Evolutionary conservation across 2,113 vertebrate species (phyloP).

Genomic region (Rhinopomastus cyanomelas): DNA sequence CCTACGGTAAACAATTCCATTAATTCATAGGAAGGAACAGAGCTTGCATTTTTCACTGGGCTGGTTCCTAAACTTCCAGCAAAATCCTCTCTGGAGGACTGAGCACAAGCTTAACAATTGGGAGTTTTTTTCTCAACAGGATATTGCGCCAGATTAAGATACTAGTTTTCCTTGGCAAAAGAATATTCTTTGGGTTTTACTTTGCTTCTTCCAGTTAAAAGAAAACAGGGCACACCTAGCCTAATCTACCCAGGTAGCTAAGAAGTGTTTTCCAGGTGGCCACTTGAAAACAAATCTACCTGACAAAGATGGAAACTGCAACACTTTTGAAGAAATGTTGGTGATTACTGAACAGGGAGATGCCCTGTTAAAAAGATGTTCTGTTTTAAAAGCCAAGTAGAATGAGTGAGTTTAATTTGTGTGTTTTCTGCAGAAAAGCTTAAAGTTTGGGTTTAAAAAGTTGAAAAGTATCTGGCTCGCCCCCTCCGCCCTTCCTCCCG

Average conservation of each 20-base stretch:
- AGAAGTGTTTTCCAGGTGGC: not conserved
- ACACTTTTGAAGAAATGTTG: not conserved
- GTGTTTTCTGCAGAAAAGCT: no score
- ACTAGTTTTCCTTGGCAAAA: not conserved
- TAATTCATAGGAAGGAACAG: constrained; percentile 53
- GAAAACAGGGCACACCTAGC: not conserved
- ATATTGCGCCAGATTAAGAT: not conserved
- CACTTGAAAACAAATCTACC: not conserved
- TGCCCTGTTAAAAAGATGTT: not conserved
- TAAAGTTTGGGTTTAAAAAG: no score
- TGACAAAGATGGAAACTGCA: not conserved
- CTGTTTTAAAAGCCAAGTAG: no score
- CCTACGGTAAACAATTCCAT: constrained; percentile 26
- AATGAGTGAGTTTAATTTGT: no score
- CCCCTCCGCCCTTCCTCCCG: no score
- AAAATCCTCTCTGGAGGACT: not conserved
- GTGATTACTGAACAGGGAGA: not conserved
- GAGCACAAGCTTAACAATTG: constrained; percentile 6
- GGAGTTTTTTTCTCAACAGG: not conserved
- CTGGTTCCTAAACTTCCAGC: not conserved
- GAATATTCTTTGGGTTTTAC: not conserved
- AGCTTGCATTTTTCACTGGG: constrained; percentile 19
- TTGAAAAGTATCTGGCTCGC: no score
- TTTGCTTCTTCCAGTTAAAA: not conserved
- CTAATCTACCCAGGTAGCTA: not conserved